A percentile compares a stretch with the other conserved stretches of the same genome.
Conservation (phyloP, 2,797 vertebrate species). For the Tolypeutes matacus region DNA sequence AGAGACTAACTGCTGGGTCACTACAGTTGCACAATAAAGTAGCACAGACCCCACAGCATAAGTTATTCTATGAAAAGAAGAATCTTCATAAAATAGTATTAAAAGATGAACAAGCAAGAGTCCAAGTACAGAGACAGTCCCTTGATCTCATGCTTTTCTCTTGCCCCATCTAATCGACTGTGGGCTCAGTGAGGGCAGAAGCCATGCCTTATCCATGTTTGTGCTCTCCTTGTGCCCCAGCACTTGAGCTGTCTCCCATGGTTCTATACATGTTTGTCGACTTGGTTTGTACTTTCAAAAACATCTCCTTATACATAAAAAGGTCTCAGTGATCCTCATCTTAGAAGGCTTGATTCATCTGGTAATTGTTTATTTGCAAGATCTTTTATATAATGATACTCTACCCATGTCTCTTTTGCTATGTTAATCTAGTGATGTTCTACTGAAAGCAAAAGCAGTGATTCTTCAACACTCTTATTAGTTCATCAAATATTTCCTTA, state of each 20-base stretch:
- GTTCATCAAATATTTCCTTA: conserved; percentile 38
- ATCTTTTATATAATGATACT: background rate
- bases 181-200: background rate
- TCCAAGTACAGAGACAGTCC: background rate
- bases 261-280: background rate
- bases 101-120: background rate
- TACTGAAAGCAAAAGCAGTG: background rate
- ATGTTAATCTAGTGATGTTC: background rate
- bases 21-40: background rate
- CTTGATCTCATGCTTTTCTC: background rate
- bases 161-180: no score
- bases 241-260: background rate
- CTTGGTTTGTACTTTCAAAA: background rate
- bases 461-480: background rate
- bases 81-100: background rate
- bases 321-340: background rate
- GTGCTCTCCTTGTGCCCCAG: background rate
- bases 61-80: background rate
- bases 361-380: conserved; percentile 41
- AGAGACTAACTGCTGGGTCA: background rate
- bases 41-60: background rate
- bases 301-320: background rate
- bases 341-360: background rate
- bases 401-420: background rate
- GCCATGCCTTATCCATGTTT: background rate